These are phyloP conservation scores for Drosophila funebris DNA, from an alignment of 1,140 invertebrate species.

Conservation along the genomic window DNA sequence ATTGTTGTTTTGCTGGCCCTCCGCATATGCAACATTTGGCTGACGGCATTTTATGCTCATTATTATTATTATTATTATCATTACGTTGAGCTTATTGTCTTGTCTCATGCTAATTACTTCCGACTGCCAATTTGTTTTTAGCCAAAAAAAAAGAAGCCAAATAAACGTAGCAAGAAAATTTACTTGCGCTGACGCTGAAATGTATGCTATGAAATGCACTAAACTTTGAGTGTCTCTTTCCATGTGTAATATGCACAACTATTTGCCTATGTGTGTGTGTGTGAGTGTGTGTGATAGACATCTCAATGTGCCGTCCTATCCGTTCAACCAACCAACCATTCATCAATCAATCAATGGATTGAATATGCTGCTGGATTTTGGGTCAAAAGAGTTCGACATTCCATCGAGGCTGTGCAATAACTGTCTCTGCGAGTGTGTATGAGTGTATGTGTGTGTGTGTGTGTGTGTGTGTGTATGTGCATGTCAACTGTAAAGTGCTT, in stretches of 20 bases:
- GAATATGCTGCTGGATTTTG: constrained; percentile 46
- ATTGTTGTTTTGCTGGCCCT: neutral
- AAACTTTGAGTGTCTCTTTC: neutral
- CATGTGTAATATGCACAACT: neutral
- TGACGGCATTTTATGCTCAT: constrained; percentile 19
- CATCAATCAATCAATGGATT: constrained; percentile 67
- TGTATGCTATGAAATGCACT: constrained; percentile 21
- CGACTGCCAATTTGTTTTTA: constrained; percentile 18
- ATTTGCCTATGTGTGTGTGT: neutral
- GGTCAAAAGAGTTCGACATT: constrained; percentile 59
- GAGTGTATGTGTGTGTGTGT: constrained; percentile 12
- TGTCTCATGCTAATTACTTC: constrained; percentile 15
- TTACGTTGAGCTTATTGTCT: constrained; percentile 16
- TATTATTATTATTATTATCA: constrained; percentile 13
- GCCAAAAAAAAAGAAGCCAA: neutral
- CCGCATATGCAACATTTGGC: neutral
- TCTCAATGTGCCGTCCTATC: constrained; percentile 46
- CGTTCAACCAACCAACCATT: constrained; percentile 16
- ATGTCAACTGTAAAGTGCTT: constrained; percentile 42
- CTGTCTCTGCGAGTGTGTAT: constrained; percentile 11
- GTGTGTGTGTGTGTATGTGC: constrained; percentile 7
- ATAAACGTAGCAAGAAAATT: no score
- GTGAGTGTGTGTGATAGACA: constrained; percentile 25
- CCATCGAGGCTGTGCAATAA: constrained; percentile 30
- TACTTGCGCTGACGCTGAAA: neutral